Percentiles rank a stretch among this genome's conserved stretches.
Evolutionary conservation across 2,113 vertebrate genomes (phyloP).

Genomic region (Murina feae): DNA sequence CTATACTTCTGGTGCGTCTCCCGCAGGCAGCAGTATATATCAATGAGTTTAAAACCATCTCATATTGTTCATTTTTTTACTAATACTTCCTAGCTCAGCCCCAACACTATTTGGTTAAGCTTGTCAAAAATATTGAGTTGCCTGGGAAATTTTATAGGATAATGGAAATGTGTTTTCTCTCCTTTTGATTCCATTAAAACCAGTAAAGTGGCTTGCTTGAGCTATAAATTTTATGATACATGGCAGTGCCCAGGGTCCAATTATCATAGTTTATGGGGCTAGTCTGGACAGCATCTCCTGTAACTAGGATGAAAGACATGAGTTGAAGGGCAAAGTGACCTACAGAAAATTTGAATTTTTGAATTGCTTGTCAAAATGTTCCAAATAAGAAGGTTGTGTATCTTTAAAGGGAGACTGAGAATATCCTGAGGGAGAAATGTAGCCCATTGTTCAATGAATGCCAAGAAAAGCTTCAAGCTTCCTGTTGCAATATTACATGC

Average conservation of each 20-base stretch:
- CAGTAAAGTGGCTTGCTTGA: neutral
- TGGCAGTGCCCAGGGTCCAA: neutral
- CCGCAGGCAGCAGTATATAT: neutral
- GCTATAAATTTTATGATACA: neutral
- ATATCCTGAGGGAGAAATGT: neutral
- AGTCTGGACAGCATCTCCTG: neutral
- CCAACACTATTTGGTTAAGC: neutral
- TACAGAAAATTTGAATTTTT: neutral
- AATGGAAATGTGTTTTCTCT: neutral
- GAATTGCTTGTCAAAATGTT: neutral
- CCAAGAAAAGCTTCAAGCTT: neutral
- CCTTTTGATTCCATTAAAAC: neutral
- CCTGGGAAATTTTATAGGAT: neutral
- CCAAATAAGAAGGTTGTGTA: neutral
- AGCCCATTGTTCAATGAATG: neutral
- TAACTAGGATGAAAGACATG: neutral
- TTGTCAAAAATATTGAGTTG: constrained; percentile 5
- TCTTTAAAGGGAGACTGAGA: neutral
- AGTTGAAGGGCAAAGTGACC: neutral
- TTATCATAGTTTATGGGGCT: neutral
- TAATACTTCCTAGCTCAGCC: neutral
- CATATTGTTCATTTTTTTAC: neutral
- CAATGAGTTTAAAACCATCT: neutral
- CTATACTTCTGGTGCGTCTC: neutral
- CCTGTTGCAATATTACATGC: neutral